Evolutionary conservation across 2,113 vertebrate genomes (phyloP).

Genomic region (Entelurus aequoreus): DNA sequence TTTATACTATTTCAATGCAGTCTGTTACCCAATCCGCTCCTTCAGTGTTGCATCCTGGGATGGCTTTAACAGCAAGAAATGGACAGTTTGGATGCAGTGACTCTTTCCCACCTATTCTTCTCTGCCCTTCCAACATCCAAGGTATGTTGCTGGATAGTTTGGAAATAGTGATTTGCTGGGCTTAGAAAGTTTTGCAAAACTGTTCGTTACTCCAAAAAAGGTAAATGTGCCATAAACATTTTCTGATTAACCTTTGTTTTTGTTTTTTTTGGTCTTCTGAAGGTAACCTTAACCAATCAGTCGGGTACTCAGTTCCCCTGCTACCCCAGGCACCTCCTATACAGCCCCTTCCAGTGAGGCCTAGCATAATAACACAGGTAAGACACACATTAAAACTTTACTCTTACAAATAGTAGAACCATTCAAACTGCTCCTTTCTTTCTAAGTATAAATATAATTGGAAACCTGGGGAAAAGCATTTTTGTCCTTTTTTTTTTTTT

Average conservation of each 20-base stretch:
- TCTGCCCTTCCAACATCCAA: conserved; percentile 91
- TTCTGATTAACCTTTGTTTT: neutral
- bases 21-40: conserved; percentile 81
- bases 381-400: conserved; percentile 4
- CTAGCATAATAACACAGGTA: conserved; percentile 93
- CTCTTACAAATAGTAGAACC: neutral
- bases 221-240: too few relatives aligned
- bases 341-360: conserved; percentile 86
- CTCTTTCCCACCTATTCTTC: conserved; percentile 88
- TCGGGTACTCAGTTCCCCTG: conserved; percentile 85
- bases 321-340: conserved; percentile 88
- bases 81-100: conserved; percentile 92
- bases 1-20: conserved; percentile 67
- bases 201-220: too few relatives aligned
- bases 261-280: neutral
- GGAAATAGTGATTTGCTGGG: too few relatives aligned
- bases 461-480: too few relatives aligned
- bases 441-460: neutral
- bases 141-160: conserved; percentile 62
- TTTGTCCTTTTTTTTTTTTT: neutral
- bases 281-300: conserved; percentile 83
- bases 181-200: too few relatives aligned
- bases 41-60: conserved; percentile 87
- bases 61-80: conserved; percentile 84
- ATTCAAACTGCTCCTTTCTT: neutral